Conservation (phyloP, 2,888 invertebrate genomes). For the Bimastos eiseni region DNA sequence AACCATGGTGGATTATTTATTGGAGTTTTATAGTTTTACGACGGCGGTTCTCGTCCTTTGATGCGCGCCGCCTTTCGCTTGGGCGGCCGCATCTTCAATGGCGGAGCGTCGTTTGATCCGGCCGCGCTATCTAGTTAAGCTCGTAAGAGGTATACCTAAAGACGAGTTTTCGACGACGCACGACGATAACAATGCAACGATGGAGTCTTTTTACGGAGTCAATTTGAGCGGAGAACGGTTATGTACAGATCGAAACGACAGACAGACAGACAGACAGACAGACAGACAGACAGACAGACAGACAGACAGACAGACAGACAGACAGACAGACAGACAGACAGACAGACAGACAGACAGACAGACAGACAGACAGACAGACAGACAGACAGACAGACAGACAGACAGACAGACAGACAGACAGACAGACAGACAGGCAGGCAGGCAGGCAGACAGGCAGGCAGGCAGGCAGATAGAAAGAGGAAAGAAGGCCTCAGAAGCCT, state of each 20-base stretch:
- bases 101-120: neutral
- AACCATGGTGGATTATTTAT: neutral
- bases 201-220: neutral
- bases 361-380: too few species aligned
- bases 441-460: neutral
- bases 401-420: neutral
- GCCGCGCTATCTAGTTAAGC: neutral
- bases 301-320: too few species aligned
- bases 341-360: too few species aligned
- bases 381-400: too few species aligned
- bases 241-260: neutral
- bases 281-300: neutral
- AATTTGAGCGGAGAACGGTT: neutral
- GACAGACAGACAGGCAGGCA: neutral
- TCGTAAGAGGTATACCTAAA: neutral
- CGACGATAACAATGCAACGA: neutral
- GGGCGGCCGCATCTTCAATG: neutral
- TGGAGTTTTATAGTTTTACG: constrained; percentile 6
- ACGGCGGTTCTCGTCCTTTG: neutral
- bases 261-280: neutral
- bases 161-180: neutral
- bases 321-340: too few species aligned
- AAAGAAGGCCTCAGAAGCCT: neutral
- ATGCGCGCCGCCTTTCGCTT: neutral
- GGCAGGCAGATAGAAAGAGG: neutral